Evolutionary conservation across 2,888 invertebrate species (phyloP).

Genomic region (Autographa gamma): DNA sequence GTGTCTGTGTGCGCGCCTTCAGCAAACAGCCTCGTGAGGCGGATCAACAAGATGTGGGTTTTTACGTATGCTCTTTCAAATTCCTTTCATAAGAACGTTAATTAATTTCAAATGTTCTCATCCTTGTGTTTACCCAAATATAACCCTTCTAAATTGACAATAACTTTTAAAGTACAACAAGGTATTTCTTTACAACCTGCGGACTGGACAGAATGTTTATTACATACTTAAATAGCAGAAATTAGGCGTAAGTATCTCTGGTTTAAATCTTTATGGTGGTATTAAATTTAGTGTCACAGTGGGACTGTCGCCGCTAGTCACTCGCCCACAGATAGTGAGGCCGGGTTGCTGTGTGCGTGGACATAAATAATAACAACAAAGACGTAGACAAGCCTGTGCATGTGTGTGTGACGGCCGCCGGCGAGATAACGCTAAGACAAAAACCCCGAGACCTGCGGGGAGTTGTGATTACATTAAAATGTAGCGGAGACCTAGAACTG

Average conservation of each 20-base stretch:
- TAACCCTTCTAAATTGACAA: too few species aligned
- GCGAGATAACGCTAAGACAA: slow-evolving; percentile 37
- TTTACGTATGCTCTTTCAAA: too few species aligned
- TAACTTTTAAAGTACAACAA: not conserved
- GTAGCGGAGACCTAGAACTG: not conserved
- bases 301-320: slow-evolving; percentile 6
- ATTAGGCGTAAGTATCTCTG: not conserved
- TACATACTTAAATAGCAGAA: not conserved
- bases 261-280: not conserved
- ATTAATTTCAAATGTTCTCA: not conserved
- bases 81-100: not conserved
- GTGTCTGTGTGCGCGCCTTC: not conserved
- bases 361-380: slow-evolving; percentile 52
- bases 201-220: not conserved
- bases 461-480: slow-evolving; percentile 7
- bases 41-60: slow-evolving; percentile 1
- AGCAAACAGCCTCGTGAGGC: not conserved
- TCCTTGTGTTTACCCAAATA: not conserved
- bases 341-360: slow-evolving; percentile 18
- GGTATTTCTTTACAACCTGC: not conserved
- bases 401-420: slow-evolving; percentile 8
- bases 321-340: slow-evolving; percentile 15
- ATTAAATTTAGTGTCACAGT: slow-evolving; percentile 6
- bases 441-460: slow-evolving; percentile 8
- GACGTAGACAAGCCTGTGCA: slow-evolving; percentile 34